Percentiles rank a stretch among this genome's conserved stretches.
phyloP scores from a whole-genome alignment of 2,797 vertebrate genomes.

The Diglossa cyanea region DNA sequence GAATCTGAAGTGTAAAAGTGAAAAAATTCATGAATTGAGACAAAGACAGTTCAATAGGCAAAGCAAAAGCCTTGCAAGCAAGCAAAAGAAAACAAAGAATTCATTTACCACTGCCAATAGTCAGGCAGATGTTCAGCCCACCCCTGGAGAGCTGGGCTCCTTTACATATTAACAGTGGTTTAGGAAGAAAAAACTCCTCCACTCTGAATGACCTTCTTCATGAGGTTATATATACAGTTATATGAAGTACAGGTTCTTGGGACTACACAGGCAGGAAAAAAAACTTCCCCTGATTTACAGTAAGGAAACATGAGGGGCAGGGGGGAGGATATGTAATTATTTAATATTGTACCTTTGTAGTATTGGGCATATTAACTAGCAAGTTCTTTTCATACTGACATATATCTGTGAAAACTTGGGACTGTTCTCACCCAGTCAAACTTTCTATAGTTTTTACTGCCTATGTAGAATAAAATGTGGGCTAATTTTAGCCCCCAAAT shows the following conservation, averaged over 20 bases:
- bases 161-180: background rate
- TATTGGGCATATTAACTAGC: background rate
- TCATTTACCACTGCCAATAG: rapidly evolving
- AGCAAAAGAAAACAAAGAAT: background rate
- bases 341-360: background rate
- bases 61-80: background rate
- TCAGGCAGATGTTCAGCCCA: background rate
- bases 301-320: rapidly evolving
- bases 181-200: background rate
- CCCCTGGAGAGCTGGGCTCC: background rate
- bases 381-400: background rate
- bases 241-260: background rate
- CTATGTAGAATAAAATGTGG: background rate
- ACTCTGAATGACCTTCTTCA: background rate
- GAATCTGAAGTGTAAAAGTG: background rate
- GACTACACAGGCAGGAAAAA: background rate
- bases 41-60: background rate
- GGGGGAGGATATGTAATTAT: background rate
- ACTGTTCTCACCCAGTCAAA: background rate
- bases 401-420: background rate
- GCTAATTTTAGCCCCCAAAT: background rate
- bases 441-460: background rate
- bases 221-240: background rate
- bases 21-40: background rate
- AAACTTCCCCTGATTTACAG: background rate